Percentiles rank a stretch among this genome's conserved stretches.
Evolutionary conservation across 2,888 invertebrate species (phyloP).

Genomic region (Galeruca laticollis): DNA sequence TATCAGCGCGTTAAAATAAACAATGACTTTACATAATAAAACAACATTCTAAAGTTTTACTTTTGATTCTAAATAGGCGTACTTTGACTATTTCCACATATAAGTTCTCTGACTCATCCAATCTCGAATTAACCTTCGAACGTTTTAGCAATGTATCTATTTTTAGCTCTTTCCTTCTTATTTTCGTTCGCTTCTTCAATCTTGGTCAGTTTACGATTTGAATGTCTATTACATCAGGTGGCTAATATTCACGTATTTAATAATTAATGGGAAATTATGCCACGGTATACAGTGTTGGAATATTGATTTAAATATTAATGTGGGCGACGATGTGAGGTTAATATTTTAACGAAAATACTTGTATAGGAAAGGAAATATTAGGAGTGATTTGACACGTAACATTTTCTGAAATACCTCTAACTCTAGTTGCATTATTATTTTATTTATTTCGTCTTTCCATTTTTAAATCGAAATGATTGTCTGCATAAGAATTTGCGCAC

Average conservation of each 20-base stretch:
- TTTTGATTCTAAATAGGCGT: not conserved
- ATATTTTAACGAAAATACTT: too few species aligned
- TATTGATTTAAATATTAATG: not conserved
- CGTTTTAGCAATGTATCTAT: not conserved
- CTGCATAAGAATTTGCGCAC: too few species aligned
- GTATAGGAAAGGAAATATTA: not conserved
- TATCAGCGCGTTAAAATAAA: not conserved
- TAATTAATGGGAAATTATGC: not conserved
- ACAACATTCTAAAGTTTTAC: not conserved
- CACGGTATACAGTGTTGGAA: not conserved
- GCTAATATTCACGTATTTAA: not conserved
- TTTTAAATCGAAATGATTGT: too few species aligned
- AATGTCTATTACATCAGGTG: not conserved
- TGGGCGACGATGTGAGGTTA: not conserved
- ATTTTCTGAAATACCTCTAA: too few species aligned
- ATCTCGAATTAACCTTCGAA: slow-evolving; percentile 6
- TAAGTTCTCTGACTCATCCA: slow-evolving; percentile 1
- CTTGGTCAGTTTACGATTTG: not conserved
- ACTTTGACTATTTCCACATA: not conserved
- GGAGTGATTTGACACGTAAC: not conserved
- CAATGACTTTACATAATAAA: not conserved
- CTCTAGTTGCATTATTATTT: too few species aligned
- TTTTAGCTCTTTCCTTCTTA: slow-evolving; percentile 4
- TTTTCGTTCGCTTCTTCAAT: slow-evolving; percentile 8
- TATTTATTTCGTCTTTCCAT: too few species aligned